These are phyloP conservation scores for Styela plicata DNA, from an alignment of 23 tunicate genomes.

Conservation along the genomic window DNA sequence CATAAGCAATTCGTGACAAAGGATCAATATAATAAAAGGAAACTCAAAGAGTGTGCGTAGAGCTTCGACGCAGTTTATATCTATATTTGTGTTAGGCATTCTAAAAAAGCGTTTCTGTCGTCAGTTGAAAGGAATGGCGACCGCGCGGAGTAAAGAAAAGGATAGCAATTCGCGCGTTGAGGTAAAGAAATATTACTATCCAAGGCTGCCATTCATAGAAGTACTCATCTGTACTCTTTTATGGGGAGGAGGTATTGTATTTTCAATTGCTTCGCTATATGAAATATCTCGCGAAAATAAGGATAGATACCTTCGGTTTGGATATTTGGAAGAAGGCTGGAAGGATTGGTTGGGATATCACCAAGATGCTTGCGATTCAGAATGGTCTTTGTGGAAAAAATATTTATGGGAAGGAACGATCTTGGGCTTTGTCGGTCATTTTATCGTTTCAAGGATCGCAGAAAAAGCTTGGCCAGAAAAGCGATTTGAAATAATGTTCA, in stretches of 20 bases:
- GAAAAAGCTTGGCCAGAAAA: conserved; percentile 20
- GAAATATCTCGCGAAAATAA: not conserved
- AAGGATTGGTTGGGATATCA: conserved; percentile 8
- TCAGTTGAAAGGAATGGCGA: too few species aligned
- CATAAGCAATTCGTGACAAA: not conserved
- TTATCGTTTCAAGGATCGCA: conserved; percentile 43
- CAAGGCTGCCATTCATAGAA: conserved; percentile 3
- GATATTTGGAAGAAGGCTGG: conserved; percentile 21
- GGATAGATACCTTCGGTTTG: not conserved
- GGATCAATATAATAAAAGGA: too few species aligned
- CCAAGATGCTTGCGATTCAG: conserved; percentile 40
- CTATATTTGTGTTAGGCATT: too few species aligned
- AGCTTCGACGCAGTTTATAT: too few species aligned
- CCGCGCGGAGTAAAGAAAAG: too few species aligned
- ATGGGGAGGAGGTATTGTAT: conserved; percentile 21
- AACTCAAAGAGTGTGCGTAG: too few species aligned
- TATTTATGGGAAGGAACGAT: conserved; percentile 33
- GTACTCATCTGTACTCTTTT: conserved; percentile 13
- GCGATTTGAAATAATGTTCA: conserved; percentile 1
- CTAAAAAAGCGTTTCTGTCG: too few species aligned
- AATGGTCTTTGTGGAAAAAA: conserved; percentile 67
- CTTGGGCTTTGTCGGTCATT: conserved; percentile 34
- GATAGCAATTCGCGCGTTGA: too few species aligned
- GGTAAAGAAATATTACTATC: conserved; percentile 5
- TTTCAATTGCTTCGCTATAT: not conserved